Evolutionary conservation across 2,113 vertebrate genomes (phyloP).

Genomic region (Solea solea): DNA sequence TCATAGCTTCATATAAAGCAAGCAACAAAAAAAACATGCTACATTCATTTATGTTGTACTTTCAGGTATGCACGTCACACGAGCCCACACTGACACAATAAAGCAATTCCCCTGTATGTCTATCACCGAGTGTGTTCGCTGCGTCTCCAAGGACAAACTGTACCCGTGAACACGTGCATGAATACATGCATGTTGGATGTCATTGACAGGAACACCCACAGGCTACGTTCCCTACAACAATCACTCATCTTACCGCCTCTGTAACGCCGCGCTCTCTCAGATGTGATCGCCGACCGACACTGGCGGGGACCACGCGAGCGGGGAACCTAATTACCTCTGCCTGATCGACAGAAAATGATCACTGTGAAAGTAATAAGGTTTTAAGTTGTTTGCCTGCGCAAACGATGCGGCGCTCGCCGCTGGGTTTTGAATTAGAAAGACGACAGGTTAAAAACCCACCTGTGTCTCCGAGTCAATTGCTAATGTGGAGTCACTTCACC

Average conservation of each 20-base stretch:
- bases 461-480: constrained; percentile 57
- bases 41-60: neutral
- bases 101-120: constrained; percentile 19
- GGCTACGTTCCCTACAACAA: constrained; percentile 55
- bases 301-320: constrained; percentile 43
- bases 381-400: constrained; percentile 62
- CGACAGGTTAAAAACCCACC: constrained; percentile 68
- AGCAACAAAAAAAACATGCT: too few species aligned
- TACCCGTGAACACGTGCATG: constrained; percentile 28
- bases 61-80: neutral
- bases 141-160: constrained; percentile 28
- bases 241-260: constrained; percentile 54
- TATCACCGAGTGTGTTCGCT: constrained; percentile 11
- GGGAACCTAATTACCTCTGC: constrained; percentile 72
- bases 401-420: constrained; percentile 45
- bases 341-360: constrained; percentile 71
- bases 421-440: constrained; percentile 73
- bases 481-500: constrained; percentile 39
- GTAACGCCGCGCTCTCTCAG: constrained; percentile 24
- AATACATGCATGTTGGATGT: constrained; percentile 41
- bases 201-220: constrained; percentile 51
- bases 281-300: constrained; percentile 60
- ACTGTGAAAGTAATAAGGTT: constrained; percentile 68
- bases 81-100: neutral
- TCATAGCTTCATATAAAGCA: too few species aligned